Conservation (phyloP, 2,113 vertebrate species). For the Eulemur rufifrons region DNA sequence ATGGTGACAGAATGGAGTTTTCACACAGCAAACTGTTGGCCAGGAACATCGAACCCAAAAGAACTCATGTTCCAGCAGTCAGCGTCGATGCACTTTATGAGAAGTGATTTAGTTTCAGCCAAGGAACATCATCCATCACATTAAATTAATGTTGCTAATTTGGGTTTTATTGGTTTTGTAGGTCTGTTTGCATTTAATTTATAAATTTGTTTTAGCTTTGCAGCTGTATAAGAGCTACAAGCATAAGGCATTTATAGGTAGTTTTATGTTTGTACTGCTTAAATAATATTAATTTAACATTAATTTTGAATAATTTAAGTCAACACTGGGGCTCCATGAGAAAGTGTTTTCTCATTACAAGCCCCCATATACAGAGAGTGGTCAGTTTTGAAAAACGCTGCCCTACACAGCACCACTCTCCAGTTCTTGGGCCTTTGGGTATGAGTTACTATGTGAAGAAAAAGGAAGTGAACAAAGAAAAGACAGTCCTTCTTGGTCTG, state of each 20-base stretch:
- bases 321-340: neutral
- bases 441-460: neutral
- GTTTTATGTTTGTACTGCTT: constrained; percentile 30
- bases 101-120: neutral
- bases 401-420: rapidly evolving
- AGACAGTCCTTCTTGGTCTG: neutral
- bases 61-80: neutral
- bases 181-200: constrained; percentile 53
- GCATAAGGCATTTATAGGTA: constrained; percentile 1
- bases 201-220: constrained; percentile 31
- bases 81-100: rapidly evolving
- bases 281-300: constrained; percentile 47
- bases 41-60: neutral
- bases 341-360: neutral
- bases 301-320: constrained; percentile 19
- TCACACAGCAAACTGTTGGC: neutral
- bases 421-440: neutral
- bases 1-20: neutral
- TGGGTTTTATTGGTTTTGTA: constrained; percentile 56
- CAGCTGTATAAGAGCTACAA: neutral
- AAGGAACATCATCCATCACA: neutral
- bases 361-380: neutral
- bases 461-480: neutral
- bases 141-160: constrained; percentile 62
- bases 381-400: neutral